Evolutionary conservation across 2,113 vertebrate genomes (phyloP).

Genomic region (Suncus etruscus): DNA sequence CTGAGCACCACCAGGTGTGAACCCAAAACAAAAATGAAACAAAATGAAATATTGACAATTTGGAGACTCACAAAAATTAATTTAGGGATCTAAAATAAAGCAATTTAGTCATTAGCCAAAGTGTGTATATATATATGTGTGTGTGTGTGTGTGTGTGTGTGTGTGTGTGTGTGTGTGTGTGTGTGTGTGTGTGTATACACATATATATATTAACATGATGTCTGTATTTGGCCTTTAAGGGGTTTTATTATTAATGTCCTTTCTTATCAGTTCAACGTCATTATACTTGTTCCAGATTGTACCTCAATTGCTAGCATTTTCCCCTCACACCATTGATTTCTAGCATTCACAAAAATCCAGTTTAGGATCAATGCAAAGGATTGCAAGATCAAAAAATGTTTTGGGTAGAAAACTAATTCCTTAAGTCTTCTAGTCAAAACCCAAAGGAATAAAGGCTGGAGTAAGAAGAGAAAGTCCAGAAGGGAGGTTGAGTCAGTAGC

Average conservation of each 20-base stretch:
- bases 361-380: background rate
- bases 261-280: conserved; percentile 13
- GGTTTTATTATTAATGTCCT: background rate
- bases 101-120: conserved; percentile 15
- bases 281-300: background rate
- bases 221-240: too few species aligned
- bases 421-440: background rate
- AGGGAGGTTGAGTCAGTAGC: background rate
- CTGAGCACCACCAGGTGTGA: too few species aligned
- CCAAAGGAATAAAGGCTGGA: background rate
- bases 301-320: background rate
- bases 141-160: too few species aligned
- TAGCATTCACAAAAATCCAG: background rate
- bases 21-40: too few species aligned
- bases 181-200: background rate
- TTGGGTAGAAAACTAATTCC: background rate
- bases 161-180: too few species aligned
- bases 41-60: background rate
- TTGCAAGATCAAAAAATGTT: background rate
- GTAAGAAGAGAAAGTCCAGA: background rate
- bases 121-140: background rate
- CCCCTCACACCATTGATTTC: background rate
- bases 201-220: too few species aligned
- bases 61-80: conserved; percentile 31
- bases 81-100: background rate